Base-by-base conservation (phyloP, 1,140 invertebrate species). In the Achatina immaculata region DNA sequence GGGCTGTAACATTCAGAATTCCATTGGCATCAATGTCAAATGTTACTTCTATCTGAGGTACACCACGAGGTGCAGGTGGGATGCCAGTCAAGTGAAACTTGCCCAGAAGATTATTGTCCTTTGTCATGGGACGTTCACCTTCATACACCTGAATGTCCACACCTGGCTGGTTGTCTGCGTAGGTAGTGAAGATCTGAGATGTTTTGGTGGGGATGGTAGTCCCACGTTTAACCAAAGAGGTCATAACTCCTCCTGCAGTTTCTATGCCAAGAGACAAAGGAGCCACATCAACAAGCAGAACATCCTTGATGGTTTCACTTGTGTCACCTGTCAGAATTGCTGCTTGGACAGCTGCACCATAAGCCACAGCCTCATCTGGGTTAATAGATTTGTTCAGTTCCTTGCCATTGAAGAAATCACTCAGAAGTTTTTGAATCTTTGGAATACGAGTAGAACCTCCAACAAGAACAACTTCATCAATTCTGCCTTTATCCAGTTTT, bases 381-480 rank as follows among this genome's bases (percentile, higher is more conserved):
- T 92, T 91, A 65, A 91, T 91, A 21, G 88, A 89, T 88, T 98
- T 98, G 94, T 99, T 99, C 62, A 65, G 62, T 34, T 65, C 66
- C 36, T 68, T 68, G 31, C 66, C 66, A 68, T 68, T 68, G 66
- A 76, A 99, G 93, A 97, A 98, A 89, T 98, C 96, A 88, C 97
- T 95, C 62, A 98, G 92, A 66, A 98, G 92, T 89, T 97, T 97
- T 92, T 99, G 98, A 73, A 99, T 96, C 91, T 99, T 99, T 45
- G 98, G 98, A 43, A 69, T 69, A 21, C 68, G 68, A 43, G 68
- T 69, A n/a, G 68, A 69, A 69, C 68, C 68, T 7, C 98, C 98
- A 65, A 99, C 98, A 28, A 99, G 92, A 48, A 99, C 97, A 83
- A 99, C 97, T 86, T 99, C 98, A 87, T 99, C 94, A 84, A 99